A percentile compares a stretch with the other conserved stretches of the same genome.
These are phyloP conservation scores for Tricholauxania praeusta DNA, from an alignment of 2,888 invertebrate genomes.

Conservation along the genomic window DNA sequence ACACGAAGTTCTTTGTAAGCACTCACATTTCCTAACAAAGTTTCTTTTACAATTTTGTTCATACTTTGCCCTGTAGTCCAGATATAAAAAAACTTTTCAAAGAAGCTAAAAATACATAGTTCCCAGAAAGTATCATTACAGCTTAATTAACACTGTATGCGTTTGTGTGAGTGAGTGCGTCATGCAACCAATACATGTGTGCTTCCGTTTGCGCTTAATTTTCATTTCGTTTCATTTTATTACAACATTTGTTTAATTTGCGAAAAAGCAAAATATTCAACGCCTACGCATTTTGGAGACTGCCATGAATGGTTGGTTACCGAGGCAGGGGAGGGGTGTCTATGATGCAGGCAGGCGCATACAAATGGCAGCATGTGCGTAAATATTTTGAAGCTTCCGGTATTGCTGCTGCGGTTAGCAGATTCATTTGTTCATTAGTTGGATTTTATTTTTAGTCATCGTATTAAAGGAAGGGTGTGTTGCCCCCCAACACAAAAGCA, in stretches of 20 bases:
- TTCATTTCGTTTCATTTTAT: slow-evolving; percentile 14
- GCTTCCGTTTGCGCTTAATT: slow-evolving; percentile 9
- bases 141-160: no score
- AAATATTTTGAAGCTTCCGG: slow-evolving; percentile 21
- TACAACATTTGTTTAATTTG: slow-evolving; percentile 5
- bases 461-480: not conserved
- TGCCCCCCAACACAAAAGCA: not conserved
- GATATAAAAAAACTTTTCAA: not conserved
- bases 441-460: slow-evolving; percentile 9
- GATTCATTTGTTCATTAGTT: not conserved
- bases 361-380: slow-evolving; percentile 23
- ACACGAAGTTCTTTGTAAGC: no score
- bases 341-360: not conserved
- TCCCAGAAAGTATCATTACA: no score
- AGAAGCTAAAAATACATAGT: not conserved
- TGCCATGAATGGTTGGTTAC: not conserved
- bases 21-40: no score
- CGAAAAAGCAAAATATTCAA: not conserved
- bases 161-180: slow-evolving; percentile 29
- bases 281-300: not conserved
- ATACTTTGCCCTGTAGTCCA: no score
- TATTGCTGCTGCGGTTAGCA: slow-evolving; percentile 4
- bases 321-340: not conserved
- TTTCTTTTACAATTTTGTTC: no score
- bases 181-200: not conserved